Evolutionary conservation across 2,113 vertebrate genomes (phyloP).

Genomic region (Sciurus niger): DNA sequence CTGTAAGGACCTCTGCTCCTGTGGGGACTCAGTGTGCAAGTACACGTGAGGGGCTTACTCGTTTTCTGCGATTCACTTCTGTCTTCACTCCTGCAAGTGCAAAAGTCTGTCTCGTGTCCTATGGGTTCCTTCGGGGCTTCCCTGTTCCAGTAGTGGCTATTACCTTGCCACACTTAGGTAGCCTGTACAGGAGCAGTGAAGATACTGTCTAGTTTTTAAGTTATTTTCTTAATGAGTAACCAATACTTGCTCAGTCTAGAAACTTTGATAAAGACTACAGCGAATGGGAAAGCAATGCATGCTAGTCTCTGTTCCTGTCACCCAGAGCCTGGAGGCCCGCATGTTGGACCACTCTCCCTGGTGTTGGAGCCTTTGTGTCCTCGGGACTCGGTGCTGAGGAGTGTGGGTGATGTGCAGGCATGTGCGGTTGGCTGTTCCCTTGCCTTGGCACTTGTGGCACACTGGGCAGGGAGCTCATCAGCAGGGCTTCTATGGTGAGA

Average conservation of each 20-base stretch:
- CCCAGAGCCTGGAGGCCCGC: neutral
- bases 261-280: neutral
- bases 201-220: neutral
- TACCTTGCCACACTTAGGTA: neutral
- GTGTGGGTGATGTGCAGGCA: accelerated
- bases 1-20: neutral
- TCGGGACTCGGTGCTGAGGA: neutral
- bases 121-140: accelerated
- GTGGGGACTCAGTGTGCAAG: accelerated
- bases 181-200: neutral
- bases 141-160: neutral
- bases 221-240: neutral
- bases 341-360: neutral
- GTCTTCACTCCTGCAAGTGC: accelerated
- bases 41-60: accelerated
- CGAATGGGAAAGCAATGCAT: neutral
- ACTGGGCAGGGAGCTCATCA: accelerated
- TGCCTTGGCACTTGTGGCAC: neutral
- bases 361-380: neutral
- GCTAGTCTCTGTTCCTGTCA: neutral
- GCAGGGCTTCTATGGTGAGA: neutral
- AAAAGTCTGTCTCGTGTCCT: neutral
- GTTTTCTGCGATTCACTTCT: accelerated
- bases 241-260: too few species aligned
- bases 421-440: neutral